Conservation (phyloP, 2,113 vertebrate genomes). For the Conger conger region DNA sequence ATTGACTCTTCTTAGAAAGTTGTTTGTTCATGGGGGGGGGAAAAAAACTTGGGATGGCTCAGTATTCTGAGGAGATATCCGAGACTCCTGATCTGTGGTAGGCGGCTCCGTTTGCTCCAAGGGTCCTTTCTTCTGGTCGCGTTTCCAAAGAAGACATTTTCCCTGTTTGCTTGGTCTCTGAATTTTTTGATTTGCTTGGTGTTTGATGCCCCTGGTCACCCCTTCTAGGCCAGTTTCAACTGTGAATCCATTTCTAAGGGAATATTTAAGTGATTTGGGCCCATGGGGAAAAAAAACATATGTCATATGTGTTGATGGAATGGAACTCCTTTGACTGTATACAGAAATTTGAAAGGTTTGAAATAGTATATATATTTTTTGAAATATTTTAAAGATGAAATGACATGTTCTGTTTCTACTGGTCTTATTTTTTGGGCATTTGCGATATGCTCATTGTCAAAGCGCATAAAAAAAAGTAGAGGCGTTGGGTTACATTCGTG, state of each 20-base stretch:
- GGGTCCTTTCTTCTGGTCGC: neutral
- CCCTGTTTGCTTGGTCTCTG: neutral
- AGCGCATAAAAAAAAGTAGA: neutral
- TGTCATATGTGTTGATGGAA: neutral
- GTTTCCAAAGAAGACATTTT: neutral
- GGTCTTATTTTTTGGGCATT: neutral
- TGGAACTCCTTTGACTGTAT: neutral
- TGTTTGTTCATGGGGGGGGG: conserved; percentile 8
- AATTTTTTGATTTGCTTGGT: neutral
- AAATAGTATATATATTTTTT: neutral
- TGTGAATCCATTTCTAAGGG: neutral
- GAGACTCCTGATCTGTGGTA: neutral
- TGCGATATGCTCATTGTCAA: neutral
- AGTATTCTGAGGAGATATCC: conserved; percentile 9
- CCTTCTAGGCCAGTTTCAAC: neutral
- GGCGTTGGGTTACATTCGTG: neutral
- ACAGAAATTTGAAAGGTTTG: neutral
- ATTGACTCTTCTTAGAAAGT: conserved; percentile 20
- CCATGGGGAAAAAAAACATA: too few species aligned
- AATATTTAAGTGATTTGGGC: neutral
- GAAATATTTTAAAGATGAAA: neutral
- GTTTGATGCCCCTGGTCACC: neutral
- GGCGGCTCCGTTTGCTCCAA: neutral
- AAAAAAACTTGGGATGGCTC: conserved; percentile 12
- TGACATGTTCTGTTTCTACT: neutral